Evolutionary conservation across 2,113 vertebrate genomes (phyloP), one percentile per base, ranked within the genome.

Genomic region (Tenrec ecaudatus): DNA sequence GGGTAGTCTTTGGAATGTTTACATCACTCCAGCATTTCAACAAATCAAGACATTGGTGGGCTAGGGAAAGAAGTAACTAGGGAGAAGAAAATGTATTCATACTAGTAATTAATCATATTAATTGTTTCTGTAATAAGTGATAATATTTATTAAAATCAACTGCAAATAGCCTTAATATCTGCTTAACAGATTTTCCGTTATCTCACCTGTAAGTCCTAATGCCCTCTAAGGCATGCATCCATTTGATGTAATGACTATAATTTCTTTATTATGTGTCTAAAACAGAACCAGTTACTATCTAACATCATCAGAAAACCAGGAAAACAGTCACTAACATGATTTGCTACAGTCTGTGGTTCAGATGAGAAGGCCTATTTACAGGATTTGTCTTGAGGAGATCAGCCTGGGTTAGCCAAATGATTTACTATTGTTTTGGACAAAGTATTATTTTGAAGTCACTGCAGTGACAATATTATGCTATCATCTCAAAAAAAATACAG

Each of bases 1-100:
- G 38, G 22, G 25, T 2, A 64, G 36, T 6, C 76, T 96, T 90
- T 93, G 92, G 58, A 92, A 89, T 47, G 33, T 66, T n/a, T 82
- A 90, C 75, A 80, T 76, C 47, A 88, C 66, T 85, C 82, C 33
- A 83, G 38, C 10, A 89, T 66, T 84, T 94, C 87, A 97, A 77
- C 15, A 86, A 89, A 85, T 92, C 0, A 92, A 80, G 85, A 88
- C 82, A 60, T 77, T 82, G 40, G 40, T 82, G 60, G 20, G 62
- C 81, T 36, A 89, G 29, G n/a, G 40, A 94, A 12, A 2, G 12
- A 94, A 80, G 6, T 27, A 92, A 66, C 36, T 19, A 64, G 17
- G 60, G 23, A 73, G 11, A 90, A n/a, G 5, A 87, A 88, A 92
- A 85, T 78, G 78, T 71, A 91, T 10, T 84, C 43, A 60, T 89